A percentile compares a stretch with the other conserved stretches of the same genome.
Evolutionary conservation across 2,797 vertebrate genomes (phyloP).

Genomic region (Arnoldichthys spilopterus): DNA sequence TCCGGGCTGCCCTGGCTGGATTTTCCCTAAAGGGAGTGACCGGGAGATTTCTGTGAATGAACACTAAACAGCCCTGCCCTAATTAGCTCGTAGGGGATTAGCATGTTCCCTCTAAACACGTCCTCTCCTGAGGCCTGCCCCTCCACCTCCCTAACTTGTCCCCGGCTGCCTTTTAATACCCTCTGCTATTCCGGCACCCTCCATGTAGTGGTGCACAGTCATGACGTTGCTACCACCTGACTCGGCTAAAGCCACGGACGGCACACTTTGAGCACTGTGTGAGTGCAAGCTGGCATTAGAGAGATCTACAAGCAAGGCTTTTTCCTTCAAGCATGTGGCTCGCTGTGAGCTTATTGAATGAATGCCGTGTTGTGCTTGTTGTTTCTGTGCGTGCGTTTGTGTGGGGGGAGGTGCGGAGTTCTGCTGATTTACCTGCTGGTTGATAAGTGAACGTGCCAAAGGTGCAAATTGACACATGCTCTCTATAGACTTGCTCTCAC

Average conservation of each 20-base stretch:
- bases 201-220: not conserved
- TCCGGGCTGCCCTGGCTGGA: conserved; percentile 20
- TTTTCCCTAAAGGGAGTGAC: conserved; percentile 21
- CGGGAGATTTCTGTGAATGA: conserved; percentile 43
- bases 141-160: not conserved
- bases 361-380: not conserved
- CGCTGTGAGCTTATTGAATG: conserved; percentile 9
- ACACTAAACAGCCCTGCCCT: conserved; percentile 1
- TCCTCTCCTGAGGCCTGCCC: not conserved
- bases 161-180: conserved; percentile 10
- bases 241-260: not conserved
- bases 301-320: not conserved
- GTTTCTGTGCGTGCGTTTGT: conserved; percentile 4
- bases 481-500: conserved; percentile 7
- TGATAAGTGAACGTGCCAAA: not conserved
- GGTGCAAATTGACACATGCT: not conserved
- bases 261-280: not conserved
- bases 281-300: not conserved
- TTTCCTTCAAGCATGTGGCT: not conserved
- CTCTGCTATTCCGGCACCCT: not conserved
- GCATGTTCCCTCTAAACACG: conserved; percentile 35
- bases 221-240: conserved; percentile 8
- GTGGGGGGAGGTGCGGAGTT: not conserved
- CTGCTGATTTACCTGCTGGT: not conserved
- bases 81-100: conserved; percentile 47